Evolutionary conservation across 1,140 invertebrate species (phyloP).

Genomic region (Homarus americanus): DNA sequence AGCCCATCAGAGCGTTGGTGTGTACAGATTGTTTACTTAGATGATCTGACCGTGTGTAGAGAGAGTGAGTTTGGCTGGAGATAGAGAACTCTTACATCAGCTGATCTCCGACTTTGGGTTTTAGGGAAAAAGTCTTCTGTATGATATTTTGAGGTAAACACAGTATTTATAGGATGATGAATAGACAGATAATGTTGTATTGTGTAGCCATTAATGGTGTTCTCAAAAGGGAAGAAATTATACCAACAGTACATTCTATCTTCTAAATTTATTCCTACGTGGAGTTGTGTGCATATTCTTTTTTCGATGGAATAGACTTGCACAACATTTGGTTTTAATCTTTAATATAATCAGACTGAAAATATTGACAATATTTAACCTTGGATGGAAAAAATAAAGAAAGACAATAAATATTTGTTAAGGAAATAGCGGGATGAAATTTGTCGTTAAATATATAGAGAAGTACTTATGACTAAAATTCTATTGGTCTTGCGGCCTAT

Average conservation of each 20-base stretch:
- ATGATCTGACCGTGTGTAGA: constrained; percentile 15
- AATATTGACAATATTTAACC: not conserved
- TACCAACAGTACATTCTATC: too few species aligned
- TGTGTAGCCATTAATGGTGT: not conserved
- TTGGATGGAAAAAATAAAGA: not conserved
- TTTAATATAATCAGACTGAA: not conserved
- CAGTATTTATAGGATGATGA: not conserved
- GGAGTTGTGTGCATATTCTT: not conserved
- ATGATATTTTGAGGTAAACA: not conserved
- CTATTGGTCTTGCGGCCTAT: not conserved
- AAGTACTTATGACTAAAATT: not conserved
- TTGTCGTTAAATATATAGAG: not conserved
- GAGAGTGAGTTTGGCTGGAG: not conserved
- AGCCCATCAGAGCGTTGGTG: constrained; percentile 34
- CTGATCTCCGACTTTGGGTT: not conserved
- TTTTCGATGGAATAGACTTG: too few species aligned
- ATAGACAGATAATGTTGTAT: not conserved
- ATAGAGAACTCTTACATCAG: not conserved
- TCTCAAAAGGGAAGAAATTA: not conserved
- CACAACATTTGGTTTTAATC: too few species aligned
- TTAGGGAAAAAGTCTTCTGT: not conserved
- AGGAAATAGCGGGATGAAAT: not conserved
- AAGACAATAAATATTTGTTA: not conserved
- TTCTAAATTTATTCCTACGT: not conserved
- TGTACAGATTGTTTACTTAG: constrained; percentile 30